Evolutionary conservation across 2,888 invertebrate genomes (phyloP), one percentile per base, ranked within the genome.

Genomic region (Scaptomyza tumidula): DNA sequence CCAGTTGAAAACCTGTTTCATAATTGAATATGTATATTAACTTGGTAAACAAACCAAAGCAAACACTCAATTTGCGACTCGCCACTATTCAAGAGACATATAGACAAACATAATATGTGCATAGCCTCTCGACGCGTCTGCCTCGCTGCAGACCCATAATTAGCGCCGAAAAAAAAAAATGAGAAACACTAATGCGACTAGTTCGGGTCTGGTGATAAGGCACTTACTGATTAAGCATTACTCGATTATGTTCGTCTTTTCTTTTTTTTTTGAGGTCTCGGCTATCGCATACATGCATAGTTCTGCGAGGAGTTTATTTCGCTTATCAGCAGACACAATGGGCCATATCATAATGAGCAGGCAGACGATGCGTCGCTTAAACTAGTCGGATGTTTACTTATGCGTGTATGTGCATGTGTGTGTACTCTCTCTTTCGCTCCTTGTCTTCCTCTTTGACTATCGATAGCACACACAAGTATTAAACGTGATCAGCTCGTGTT

Each of bases 401-500:
- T 24, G 24, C 50, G 31, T 62, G 59, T 54, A 54, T 64, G 44
- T 16, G 6, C 2, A 19, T 13, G 14, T 1, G 2, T 14, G 14
- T 39, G 6, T 14, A 9, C 16, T 16, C 41, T 16, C 41, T 41
- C 64, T 39, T 16, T 41, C 41, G 16, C 64, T 43, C 33, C 14
- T 9, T 39, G 0, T 35, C 5, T 5, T 4, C 0, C 14, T 39
- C 70, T 45, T 16, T 19, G 7, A 0, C 64, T 46, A 57, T 68
- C 68, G 52, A 56, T 54, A 50, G 13, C 19, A 6, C 80, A 6
- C 80, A 80, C 75, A 68, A 75, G 66, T 66, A 54, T 35, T 60
- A 78, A 80, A 78, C 80, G 80, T 80, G 80, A 80, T 78, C 80
- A 24, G 80, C 71, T 77, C 75, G 78, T 71, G 78, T 52, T 78